These are phyloP conservation scores for Nothobranchius kuhntae DNA, from an alignment of 2,113 vertebrate genomes.

Conservation along the genomic window DNA sequence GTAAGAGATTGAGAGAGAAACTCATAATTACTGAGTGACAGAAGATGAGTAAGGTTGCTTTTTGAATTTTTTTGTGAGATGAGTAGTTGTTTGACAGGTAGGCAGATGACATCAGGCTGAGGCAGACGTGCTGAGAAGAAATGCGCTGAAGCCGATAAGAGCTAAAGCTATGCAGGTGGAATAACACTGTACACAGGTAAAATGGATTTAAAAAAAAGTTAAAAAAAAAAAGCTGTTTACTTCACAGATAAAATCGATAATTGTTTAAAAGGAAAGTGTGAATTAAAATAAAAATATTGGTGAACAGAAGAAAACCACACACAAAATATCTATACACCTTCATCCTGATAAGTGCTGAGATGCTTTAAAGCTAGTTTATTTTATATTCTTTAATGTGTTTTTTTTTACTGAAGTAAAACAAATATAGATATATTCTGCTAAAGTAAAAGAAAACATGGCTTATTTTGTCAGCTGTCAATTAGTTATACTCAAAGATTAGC, in stretches of 20 bases:
- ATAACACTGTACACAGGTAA: slow-evolving; percentile 18
- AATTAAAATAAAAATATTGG: slow-evolving; percentile 10
- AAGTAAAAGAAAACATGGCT: background rate
- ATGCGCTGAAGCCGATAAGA: slow-evolving; percentile 21
- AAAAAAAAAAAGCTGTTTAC: background rate
- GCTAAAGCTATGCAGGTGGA: slow-evolving; percentile 16
- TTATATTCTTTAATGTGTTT: background rate
- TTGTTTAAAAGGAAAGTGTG: background rate
- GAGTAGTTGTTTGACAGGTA: slow-evolving; percentile 18
- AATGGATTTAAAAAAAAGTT: slow-evolving; percentile 17
- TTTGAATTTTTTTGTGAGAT: background rate
- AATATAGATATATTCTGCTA: background rate
- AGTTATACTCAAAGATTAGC: background rate
- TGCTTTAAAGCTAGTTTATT: background rate
- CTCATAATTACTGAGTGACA: slow-evolving; percentile 32
- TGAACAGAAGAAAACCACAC: too few relatives aligned
- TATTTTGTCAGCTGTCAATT: slow-evolving; percentile 3
- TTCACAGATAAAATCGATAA: background rate
- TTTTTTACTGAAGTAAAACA: background rate
- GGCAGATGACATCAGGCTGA: slow-evolving; percentile 17
- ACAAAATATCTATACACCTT: background rate
- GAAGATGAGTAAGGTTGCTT: background rate
- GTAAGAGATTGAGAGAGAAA: slow-evolving; percentile 1
- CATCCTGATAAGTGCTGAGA: background rate
- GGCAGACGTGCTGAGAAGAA: slow-evolving; percentile 4